Percentiles rank a stretch among this genome's conserved stretches.
Evolutionary conservation across 1,140 invertebrate genomes (phyloP).

Genomic region (Penaeus indicus): DNA sequence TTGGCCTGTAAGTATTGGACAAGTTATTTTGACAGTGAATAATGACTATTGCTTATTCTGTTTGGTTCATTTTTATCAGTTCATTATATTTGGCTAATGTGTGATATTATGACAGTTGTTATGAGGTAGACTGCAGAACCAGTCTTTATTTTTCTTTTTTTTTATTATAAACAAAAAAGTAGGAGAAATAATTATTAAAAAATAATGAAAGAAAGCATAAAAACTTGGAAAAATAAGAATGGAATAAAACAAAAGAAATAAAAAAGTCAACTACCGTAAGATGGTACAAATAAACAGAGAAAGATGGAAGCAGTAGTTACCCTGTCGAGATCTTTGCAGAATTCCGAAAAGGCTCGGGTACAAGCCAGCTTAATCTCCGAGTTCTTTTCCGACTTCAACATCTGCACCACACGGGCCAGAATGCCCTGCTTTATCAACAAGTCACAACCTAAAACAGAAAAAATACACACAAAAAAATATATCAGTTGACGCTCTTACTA

Average conservation of each 20-base stretch:
- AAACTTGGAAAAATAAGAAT: too few relatives aligned
- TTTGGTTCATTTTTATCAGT: too few relatives aligned
- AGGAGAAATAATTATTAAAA: too few relatives aligned
- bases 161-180: too few relatives aligned
- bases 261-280: too few relatives aligned
- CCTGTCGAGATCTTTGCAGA: conserved; percentile 50
- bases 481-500: not conserved
- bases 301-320: conserved; percentile 8
- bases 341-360: conserved; percentile 54
- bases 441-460: conserved; percentile 47
- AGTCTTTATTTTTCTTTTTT: too few relatives aligned
- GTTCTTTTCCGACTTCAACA: conserved; percentile 62
- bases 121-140: too few relatives aligned
- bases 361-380: conserved; percentile 59
- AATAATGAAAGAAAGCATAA: too few relatives aligned
- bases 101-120: too few relatives aligned
- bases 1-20: conserved; percentile 71
- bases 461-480: not conserved
- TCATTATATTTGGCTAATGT: too few relatives aligned
- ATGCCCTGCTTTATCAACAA: conserved; percentile 59
- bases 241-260: too few relatives aligned
- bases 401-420: conserved; percentile 48
- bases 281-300: too few relatives aligned
- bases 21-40: not conserved
- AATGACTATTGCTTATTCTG: not conserved